Evolutionary conservation across 2,888 invertebrate genomes (phyloP), one percentile per base, ranked within the genome.

Genomic region (Harpagoxenus sublaevis): DNA sequence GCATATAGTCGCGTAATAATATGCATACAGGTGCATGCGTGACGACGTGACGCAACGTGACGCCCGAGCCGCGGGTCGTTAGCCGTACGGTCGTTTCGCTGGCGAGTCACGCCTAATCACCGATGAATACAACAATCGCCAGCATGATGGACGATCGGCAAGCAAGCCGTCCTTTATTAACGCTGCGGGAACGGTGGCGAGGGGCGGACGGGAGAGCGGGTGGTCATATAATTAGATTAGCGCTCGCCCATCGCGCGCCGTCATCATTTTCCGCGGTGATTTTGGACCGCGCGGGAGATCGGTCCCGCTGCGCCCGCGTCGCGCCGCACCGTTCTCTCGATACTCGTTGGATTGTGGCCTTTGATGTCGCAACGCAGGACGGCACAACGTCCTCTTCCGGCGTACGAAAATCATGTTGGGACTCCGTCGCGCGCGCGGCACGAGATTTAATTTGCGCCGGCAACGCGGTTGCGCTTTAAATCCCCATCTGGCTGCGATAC

Each of bases 41-140:
- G 89, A 81, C 87, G 88, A 86, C 70, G 75, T 68, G 89, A 71
- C 86, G 18, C 74, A 87, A 87, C 88, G 87, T 79, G 89, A 90
- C 85, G 86, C 60, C 35, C 79, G 65, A 66, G 86, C 68, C 68
- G 84, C 84, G 86, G 91, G 88, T 92, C 91, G 92, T 92, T 91
- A 92, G 91, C 89, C 88, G 87, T 84, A 86, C 82, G 91, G 89
- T 92, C 90, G 91, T 92, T 92, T 89, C 90, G 87, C 88, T 66
- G 86, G 87, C 90, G 90, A 92, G 90, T 92, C 89, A 90, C 87
- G 89, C 91, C 91, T 91, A 90, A 92, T 92, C 92, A 91, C 91
- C 91, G 90, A 92, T 89, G 90, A 92, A 92, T 92, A 88, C 92
- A 91, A 92, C 93, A 90, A 92, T 92, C 92, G 89, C 88, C 88